Evolutionary conservation across 2,797 vertebrate species (phyloP).

Genomic region (Takifugu rubripes): DNA sequence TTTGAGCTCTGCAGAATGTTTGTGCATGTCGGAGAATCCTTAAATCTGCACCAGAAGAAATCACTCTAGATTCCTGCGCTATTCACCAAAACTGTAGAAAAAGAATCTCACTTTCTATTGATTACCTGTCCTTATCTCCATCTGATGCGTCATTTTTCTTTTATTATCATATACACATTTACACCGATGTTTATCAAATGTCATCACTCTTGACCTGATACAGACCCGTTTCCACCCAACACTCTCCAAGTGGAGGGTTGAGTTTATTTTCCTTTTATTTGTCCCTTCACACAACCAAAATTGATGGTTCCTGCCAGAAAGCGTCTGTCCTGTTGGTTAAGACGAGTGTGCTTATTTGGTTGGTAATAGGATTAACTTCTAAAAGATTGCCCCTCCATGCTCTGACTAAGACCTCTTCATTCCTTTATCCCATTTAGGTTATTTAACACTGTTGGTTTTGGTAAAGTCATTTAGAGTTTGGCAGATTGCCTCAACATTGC

Average conservation of each 20-base stretch:
- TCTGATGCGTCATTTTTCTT: too few relatives aligned
- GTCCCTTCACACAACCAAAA: neutral
- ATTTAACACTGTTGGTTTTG: slow-evolving; percentile 33
- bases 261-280: too few relatives aligned
- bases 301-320: neutral
- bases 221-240: too few relatives aligned
- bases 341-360: slow-evolving; percentile 22
- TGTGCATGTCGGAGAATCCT: neutral
- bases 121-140: too few relatives aligned
- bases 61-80: too few relatives aligned
- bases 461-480: slow-evolving; percentile 1
- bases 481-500: neutral
- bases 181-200: too few relatives aligned
- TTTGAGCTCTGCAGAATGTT: too few relatives aligned
- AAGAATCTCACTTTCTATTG: too few relatives aligned
- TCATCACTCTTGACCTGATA: too few relatives aligned
- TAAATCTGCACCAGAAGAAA: neutral
- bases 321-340: slow-evolving; percentile 3
- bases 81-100: too few relatives aligned
- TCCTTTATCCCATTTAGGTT: slow-evolving; percentile 36
- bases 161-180: too few relatives aligned
- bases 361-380: slow-evolving; percentile 65
- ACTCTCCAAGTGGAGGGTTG: too few relatives aligned
- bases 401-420: slow-evolving; percentile 20
- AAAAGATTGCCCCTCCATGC: slow-evolving; percentile 47